A percentile compares a stretch with the other conserved stretches of the same genome.
Evolutionary conservation across 2,113 vertebrate genomes (phyloP).

Genomic region (Perca flavescens): DNA sequence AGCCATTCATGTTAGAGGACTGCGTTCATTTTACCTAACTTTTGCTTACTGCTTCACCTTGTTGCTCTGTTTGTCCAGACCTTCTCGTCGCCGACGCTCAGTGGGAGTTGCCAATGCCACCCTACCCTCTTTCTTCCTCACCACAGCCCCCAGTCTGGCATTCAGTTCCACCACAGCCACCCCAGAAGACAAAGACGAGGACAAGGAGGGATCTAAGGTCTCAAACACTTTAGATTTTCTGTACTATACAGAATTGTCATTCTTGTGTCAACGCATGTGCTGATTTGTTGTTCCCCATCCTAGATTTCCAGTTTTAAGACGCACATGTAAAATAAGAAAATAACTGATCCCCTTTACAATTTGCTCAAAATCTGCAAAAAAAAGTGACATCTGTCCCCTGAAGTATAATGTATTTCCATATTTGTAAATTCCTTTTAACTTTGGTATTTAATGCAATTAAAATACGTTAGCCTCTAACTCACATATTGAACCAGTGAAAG

Average conservation of each 20-base stretch:
- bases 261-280: background rate
- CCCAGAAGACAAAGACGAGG: slow-evolving; percentile 62
- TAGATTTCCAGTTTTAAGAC: background rate
- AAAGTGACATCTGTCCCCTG: background rate
- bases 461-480: background rate
- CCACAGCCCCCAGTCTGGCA: slow-evolving; percentile 69
- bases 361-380: no score
- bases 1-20: background rate
- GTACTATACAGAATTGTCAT: background rate
- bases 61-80: slow-evolving; percentile 76
- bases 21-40: background rate
- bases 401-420: background rate
- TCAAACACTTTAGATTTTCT: background rate
- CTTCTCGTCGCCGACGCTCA: slow-evolving; percentile 89
- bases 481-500: background rate
- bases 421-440: background rate
- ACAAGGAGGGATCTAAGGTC: slow-evolving; percentile 82
- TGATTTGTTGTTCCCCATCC: background rate
- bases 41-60: slow-evolving; percentile 16
- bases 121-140: slow-evolving; percentile 44
- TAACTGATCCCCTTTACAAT: background rate
- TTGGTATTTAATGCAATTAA: background rate
- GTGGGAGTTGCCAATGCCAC: slow-evolving; percentile 87
- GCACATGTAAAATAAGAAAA: background rate
- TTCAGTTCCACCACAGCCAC: slow-evolving; percentile 77